phyloP scores from a whole-genome alignment of 2,888 invertebrate genomes.

The Agapostemon virescens region DNA sequence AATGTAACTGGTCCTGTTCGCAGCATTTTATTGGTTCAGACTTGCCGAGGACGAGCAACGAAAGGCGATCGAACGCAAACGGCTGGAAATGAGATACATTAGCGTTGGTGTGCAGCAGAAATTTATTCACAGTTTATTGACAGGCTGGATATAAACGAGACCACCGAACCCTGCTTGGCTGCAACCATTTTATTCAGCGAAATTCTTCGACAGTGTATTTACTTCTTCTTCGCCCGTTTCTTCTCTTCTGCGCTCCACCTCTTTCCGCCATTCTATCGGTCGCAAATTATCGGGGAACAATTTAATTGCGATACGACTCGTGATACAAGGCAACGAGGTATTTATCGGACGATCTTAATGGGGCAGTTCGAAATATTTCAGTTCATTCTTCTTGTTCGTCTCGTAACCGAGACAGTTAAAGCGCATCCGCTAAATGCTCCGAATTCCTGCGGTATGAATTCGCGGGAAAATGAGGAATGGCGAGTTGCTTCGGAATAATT shows the following conservation, averaged over 20 bases:
- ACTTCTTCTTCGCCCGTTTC: not conserved
- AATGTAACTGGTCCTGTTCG: not conserved
- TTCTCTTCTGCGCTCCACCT: not conserved
- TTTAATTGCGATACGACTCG: conserved; percentile 48
- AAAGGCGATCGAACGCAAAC: conserved; percentile 10
- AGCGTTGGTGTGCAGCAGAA: conserved; percentile 63
- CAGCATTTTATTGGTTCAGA: not conserved
- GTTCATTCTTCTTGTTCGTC: conserved; percentile 4
- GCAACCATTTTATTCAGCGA: conserved; percentile 36
- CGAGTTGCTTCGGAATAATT: not conserved
- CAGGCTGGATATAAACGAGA: conserved; percentile 73
- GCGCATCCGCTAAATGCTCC: not conserved
- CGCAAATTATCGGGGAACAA: conserved; percentile 33
- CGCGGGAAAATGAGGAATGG: not conserved
- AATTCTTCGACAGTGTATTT: conserved; percentile 24
- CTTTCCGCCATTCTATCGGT: not conserved
- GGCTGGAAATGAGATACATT: conserved; percentile 65
- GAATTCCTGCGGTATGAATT: not conserved
- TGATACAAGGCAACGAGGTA: conserved; percentile 31
- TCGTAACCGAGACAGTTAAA: conserved; percentile 7
- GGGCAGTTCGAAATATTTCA: conserved; percentile 27
- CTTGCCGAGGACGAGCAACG: not conserved
- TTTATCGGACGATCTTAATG: conserved; percentile 42
- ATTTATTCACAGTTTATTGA: conserved; percentile 77
- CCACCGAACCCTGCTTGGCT: conserved; percentile 54